Evolutionary conservation across 2,113 vertebrate species (phyloP), one percentile per base, ranked within the genome.

Genomic region (Channa maculata): DNA sequence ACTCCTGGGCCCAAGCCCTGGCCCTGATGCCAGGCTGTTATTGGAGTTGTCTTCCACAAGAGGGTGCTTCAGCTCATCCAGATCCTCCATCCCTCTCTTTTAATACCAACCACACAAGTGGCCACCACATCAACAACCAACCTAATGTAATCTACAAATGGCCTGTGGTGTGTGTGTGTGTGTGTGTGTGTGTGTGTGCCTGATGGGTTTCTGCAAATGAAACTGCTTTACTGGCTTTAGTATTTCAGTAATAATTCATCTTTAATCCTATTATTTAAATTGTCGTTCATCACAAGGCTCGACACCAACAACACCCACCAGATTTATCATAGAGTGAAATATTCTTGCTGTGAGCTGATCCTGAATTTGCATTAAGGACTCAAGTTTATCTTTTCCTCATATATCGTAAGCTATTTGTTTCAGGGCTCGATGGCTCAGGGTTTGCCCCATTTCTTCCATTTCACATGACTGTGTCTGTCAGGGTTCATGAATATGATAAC

Each of bases 11-110:
- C 60, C 77, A 11, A 11, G 60, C 8, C 69, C 79, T 7, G 65
- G 58, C 9, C 55, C 80, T 0, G 84, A 48, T 5, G 64, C 65
- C 37, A 46, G 52, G 34, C 57, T 74, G 75, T 85, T 76, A 24
- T 87, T 78, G 38, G 86, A 76, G 65, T 81, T 88, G 66, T 92
- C 85, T 44, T 82, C 89, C 83, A 95, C 86, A 43, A 95, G 93
- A 62, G 94, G 94, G 89, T 94, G 92, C 81, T 95, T 91, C 74
- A 94, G 82, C 75, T 95, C 94, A 62, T 94, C 92, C 58, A 85
- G 83, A 75, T 80, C 93, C 77, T 94, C 93, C 93, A 94, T 95
- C 62, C 46, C 55, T 71, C 50, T 79, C 43, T 79, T 66, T 68
- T 55, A 86, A 59, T 41, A 52, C 52, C 76, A 53, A 44, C 53